Conservation (phyloP, 2,113 vertebrate genomes). For the Sceloporus undulatus region DNA sequence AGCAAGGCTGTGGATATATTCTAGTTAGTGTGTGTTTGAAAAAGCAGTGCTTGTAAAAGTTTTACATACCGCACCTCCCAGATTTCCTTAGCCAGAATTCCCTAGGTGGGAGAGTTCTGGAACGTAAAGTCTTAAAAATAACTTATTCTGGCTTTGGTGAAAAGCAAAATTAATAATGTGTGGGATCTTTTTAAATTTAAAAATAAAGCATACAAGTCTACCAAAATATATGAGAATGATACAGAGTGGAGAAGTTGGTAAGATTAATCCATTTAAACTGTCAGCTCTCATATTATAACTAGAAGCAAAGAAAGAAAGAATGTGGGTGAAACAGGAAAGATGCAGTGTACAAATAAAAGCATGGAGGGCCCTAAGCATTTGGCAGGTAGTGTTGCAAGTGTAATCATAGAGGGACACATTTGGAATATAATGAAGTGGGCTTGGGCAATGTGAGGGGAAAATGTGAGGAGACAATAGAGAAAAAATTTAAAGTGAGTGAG, state of each 20-base stretch:
- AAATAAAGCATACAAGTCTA: background rate
- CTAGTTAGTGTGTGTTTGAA: background rate
- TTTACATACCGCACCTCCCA: too few relatives aligned
- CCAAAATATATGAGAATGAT: too few relatives aligned
- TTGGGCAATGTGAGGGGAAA: background rate
- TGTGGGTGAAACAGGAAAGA: background rate
- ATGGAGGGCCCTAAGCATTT: background rate
- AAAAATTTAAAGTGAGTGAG: too few relatives aligned
- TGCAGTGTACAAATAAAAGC: background rate
- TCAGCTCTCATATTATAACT: background rate
- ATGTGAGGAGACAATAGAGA: background rate
- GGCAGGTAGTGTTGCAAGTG: background rate
- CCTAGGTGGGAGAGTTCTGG: too few relatives aligned
- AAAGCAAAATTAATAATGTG: too few relatives aligned
- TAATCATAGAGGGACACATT: background rate
- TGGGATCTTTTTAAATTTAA: too few relatives aligned
- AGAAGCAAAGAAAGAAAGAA: background rate
- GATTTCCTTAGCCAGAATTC: too few relatives aligned
- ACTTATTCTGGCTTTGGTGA: too few relatives aligned
- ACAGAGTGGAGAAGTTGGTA: background rate
- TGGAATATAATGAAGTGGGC: background rate
- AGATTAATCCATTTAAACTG: background rate
- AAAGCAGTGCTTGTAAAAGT: background rate
- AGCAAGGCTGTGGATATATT: background rate
- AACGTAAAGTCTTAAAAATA: too few relatives aligned